Conservation (phyloP, 1,140 invertebrate species). For the Frieseomelitta varia region DNA sequence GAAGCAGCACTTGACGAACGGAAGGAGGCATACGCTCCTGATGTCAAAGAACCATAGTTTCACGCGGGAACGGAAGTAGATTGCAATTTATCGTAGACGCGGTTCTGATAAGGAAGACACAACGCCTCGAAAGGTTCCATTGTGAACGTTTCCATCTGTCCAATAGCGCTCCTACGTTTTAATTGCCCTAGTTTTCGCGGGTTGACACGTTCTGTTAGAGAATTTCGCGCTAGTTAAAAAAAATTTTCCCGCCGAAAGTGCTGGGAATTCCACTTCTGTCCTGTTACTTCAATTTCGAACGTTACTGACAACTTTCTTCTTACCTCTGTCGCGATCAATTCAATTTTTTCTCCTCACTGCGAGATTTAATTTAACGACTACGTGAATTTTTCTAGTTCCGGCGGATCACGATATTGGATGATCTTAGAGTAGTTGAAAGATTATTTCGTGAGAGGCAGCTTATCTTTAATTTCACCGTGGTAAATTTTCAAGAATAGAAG, state of each 20-base stretch:
- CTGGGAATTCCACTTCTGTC: background rate
- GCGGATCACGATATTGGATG: background rate
- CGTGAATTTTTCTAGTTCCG: background rate
- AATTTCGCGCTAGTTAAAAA: background rate
- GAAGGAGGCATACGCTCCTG: constrained; percentile 26
- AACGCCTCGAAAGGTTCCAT: constrained; percentile 17
- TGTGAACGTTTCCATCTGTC: background rate
- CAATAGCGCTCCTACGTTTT: background rate
- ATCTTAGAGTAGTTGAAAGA: no score
- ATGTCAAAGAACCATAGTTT: constrained; percentile 44
- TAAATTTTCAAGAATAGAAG: no score
- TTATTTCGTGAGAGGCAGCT: no score
- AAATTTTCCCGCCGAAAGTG: background rate
- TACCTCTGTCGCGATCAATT: no score
- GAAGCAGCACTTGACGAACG: background rate
- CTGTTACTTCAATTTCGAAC: background rate
- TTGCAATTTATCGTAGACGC: constrained; percentile 43
- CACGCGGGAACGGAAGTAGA: constrained; percentile 44
- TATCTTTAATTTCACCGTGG: no score
- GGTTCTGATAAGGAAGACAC: constrained; percentile 31
- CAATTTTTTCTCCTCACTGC: no score
- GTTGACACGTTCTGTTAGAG: background rate
- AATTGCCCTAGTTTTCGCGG: background rate
- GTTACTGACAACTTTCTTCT: no score
- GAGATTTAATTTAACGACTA: background rate